Percentiles rank a stretch among this genome's conserved stretches.
These are phyloP conservation scores for Sandelia bainsii DNA, from an alignment of 2,797 vertebrate species.

Conservation along the genomic window DNA sequence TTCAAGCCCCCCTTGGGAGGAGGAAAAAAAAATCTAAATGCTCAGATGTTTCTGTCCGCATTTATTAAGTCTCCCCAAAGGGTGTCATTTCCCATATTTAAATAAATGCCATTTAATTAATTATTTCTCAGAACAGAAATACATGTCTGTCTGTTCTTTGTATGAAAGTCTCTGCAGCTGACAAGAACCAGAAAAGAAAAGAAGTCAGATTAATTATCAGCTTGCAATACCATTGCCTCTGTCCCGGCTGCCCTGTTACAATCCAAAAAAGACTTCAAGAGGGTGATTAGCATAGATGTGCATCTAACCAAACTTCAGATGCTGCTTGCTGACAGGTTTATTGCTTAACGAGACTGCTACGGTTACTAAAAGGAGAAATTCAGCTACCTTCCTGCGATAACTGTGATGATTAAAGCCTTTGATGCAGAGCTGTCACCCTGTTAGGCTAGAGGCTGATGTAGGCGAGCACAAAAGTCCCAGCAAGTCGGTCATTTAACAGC, in stretches of 20 bases:
- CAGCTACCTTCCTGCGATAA: constrained; percentile 46
- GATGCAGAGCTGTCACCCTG: constrained; percentile 52
- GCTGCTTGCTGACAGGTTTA: constrained; percentile 47
- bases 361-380: constrained; percentile 41
- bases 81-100: constrained; percentile 46
- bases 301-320: constrained; percentile 21
- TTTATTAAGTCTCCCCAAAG: constrained; percentile 63
- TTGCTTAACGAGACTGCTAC: constrained; percentile 46
- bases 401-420: constrained; percentile 55
- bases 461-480: constrained; percentile 39
- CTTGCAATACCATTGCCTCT: constrained; percentile 3
- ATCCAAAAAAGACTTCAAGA: constrained; percentile 1
- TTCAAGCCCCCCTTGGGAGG: constrained; percentile 56
- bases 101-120: constrained; percentile 38
- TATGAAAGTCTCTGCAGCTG: constrained; percentile 23
- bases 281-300: constrained; percentile 1
- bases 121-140: constrained; percentile 10
- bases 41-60: constrained; percentile 43
- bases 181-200: constrained; percentile 21
- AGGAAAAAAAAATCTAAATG: constrained; percentile 47
- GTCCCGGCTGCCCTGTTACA: neutral
- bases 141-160: constrained; percentile 8
- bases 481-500: constrained; percentile 55
- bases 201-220: constrained; percentile 10
- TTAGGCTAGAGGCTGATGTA: constrained; percentile 35